These are phyloP conservation scores for Acropternis orthonyx DNA, from an alignment of 2,797 vertebrate genomes.

Conservation along the genomic window DNA sequence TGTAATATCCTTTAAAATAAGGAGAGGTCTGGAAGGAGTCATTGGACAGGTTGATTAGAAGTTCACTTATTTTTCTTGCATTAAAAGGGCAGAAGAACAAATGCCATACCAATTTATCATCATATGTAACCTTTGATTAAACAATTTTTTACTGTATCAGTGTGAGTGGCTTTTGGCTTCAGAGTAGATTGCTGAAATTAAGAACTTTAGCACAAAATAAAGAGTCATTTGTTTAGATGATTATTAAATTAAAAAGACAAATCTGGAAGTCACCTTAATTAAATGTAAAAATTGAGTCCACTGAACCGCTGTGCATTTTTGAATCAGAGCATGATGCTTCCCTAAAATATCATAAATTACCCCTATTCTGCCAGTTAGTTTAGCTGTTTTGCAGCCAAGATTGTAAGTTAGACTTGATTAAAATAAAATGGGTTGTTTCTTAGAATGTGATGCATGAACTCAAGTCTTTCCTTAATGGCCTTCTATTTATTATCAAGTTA, in stretches of 20 bases:
- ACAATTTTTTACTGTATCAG: background rate
- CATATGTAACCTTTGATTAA: slow-evolving; percentile 47
- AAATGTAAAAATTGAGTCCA: slow-evolving; percentile 14
- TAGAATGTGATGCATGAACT: background rate
- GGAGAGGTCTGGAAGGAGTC: slow-evolving; percentile 6
- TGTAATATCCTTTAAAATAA: background rate
- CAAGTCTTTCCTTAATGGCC: background rate
- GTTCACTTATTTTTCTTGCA: background rate
- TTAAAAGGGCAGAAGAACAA: slow-evolving; percentile 20
- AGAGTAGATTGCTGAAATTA: slow-evolving; percentile 23
- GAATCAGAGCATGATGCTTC: slow-evolving; percentile 20
- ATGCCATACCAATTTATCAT: slow-evolving; percentile 57
- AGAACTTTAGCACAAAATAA: slow-evolving; percentile 38
- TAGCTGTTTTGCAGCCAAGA: slow-evolving; percentile 38
- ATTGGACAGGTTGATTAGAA: slow-evolving; percentile 26
- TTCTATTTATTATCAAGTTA: slow-evolving; percentile 8
- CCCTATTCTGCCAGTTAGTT: slow-evolving; percentile 34
- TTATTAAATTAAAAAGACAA: slow-evolving; percentile 50
- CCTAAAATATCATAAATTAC: slow-evolving; percentile 60
- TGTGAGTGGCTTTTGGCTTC: slow-evolving; percentile 20
- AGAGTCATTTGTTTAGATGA: slow-evolving; percentile 34
- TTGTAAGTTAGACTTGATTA: slow-evolving; percentile 27
- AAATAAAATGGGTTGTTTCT: slow-evolving; percentile 7
- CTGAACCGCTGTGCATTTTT: slow-evolving; percentile 27
- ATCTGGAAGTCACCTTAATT: slow-evolving; percentile 44